phyloP scores from a whole-genome alignment of 2,113 vertebrate species.

The Daphoenositta chrysoptera region DNA sequence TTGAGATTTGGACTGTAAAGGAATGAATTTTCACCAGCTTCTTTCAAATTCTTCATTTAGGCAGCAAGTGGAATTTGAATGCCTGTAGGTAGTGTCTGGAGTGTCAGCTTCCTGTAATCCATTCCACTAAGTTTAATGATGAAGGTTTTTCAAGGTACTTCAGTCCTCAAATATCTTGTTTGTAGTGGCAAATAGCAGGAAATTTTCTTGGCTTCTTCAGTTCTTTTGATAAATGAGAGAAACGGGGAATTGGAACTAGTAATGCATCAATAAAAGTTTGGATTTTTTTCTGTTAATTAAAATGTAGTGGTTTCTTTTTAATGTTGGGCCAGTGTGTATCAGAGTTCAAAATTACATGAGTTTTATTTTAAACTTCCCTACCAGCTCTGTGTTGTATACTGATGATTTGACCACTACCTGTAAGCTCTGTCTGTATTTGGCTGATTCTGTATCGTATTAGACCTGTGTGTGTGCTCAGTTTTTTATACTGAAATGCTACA shows the following conservation, averaged over 20 bases:
- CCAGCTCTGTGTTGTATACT: background rate
- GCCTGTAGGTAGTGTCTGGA: background rate
- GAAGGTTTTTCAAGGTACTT: background rate
- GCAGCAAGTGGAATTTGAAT: background rate
- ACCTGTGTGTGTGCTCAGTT: background rate
- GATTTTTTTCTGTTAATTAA: background rate
- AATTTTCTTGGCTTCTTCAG: background rate
- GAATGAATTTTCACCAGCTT: background rate
- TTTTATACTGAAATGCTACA: background rate
- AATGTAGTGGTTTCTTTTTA: background rate
- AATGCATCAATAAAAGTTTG: background rate
- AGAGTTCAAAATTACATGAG: background rate
- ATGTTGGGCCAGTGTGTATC: background rate
- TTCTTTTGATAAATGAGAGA: background rate
- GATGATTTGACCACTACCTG: background rate
- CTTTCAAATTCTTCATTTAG: background rate
- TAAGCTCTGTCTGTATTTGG: background rate
- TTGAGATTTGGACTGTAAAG: background rate
- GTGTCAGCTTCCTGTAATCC: background rate
- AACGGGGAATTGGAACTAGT: background rate
- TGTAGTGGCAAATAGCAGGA: background rate
- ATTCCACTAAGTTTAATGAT: background rate
- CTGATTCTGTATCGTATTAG: background rate
- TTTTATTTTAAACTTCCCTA: background rate
- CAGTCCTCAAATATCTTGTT: background rate